A percentile compares a stretch with the other conserved stretches of the same genome.
Conservation (phyloP, 1,140 invertebrate species). For the Sesamia nonagrioides region DNA sequence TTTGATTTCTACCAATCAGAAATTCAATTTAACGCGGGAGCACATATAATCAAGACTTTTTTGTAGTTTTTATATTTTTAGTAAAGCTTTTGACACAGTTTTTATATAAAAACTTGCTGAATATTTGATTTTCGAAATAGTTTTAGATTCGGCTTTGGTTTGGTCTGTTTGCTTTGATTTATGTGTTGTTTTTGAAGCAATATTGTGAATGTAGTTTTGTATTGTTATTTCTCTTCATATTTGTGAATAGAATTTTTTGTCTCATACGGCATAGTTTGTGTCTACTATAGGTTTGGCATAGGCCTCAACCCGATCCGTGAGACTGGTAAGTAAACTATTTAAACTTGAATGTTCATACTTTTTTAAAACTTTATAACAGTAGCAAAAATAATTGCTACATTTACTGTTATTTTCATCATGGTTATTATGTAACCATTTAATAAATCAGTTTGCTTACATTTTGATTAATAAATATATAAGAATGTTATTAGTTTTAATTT, state of each 20-base stretch:
- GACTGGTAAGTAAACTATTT: too few relatives aligned
- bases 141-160: slow-evolving; percentile 7
- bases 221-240: not conserved
- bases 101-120: slow-evolving; percentile 26
- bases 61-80: slow-evolving; percentile 24
- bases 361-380: too few relatives aligned
- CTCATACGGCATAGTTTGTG: too few relatives aligned
- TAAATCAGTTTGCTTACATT: too few relatives aligned
- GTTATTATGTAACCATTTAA: too few relatives aligned
- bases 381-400: too few relatives aligned
- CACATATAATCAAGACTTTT: slow-evolving; percentile 40
- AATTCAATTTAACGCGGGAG: slow-evolving; percentile 39
- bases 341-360: too few relatives aligned
- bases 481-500: too few relatives aligned
- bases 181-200: not conserved
- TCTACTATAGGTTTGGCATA: too few relatives aligned
- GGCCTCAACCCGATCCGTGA: too few relatives aligned
- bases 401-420: too few relatives aligned
- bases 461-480: too few relatives aligned
- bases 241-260: not conserved
- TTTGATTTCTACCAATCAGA: slow-evolving; percentile 50
- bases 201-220: not conserved
- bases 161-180: not conserved
- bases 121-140: slow-evolving; percentile 23
- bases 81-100: slow-evolving; percentile 27